Evolutionary conservation across 1,140 invertebrate genomes (phyloP).

Genomic region (Tetragnatha versicolor): DNA sequence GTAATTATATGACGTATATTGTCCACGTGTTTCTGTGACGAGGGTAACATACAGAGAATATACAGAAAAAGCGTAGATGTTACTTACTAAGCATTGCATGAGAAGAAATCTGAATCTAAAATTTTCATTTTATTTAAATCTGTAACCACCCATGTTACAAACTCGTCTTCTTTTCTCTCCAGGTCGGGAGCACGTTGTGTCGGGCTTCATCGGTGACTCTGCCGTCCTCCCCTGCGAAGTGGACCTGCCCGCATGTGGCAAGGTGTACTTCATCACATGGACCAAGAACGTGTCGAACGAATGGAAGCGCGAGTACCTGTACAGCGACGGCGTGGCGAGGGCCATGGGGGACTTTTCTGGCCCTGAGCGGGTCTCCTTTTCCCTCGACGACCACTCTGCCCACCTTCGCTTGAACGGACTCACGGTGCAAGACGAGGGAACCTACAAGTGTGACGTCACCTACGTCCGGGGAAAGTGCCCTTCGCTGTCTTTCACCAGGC

Average conservation of each 20-base stretch:
- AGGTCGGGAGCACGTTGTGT: conserved; percentile 58
- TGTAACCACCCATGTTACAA: neutral
- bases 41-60: no score
- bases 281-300: conserved; percentile 56
- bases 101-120: no score
- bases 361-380: conserved; percentile 52
- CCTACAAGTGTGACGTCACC: conserved; percentile 85
- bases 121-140: no score
- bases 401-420: conserved; percentile 64
- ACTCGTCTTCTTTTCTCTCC: neutral
- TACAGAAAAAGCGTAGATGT: no score
- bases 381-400: conserved; percentile 52
- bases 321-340: conserved; percentile 53
- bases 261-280: conserved; percentile 58
- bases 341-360: conserved; percentile 56
- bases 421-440: conserved; percentile 77
- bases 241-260: conserved; percentile 53
- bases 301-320: conserved; percentile 57
- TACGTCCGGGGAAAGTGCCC: conserved; percentile 72
- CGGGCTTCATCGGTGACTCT: conserved; percentile 56
- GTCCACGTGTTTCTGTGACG: no score
- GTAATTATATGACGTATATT: no score
- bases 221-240: conserved; percentile 57
- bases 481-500: conserved; percentile 57
- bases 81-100: no score